Conservation (phyloP, 64 coral and sea anemone genomes). For the Orbicella faveolata region DNA sequence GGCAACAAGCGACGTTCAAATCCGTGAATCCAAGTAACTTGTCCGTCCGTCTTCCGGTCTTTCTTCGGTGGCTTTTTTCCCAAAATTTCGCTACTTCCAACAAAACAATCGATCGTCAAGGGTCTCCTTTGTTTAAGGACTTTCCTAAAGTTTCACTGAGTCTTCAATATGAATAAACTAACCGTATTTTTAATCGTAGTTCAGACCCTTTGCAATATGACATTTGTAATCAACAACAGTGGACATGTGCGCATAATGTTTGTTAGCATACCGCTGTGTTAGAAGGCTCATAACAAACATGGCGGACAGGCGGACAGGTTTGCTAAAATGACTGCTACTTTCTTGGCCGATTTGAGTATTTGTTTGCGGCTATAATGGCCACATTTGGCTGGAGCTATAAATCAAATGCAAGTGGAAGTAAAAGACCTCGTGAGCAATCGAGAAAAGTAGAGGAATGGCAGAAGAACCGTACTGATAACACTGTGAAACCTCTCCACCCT, state of each 20-base stretch:
- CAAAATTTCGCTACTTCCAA: background rate
- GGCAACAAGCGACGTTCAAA: background rate
- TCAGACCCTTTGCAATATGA: background rate
- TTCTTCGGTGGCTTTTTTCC: background rate
- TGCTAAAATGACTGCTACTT: background rate
- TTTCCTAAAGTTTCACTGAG: background rate
- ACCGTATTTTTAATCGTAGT: background rate
- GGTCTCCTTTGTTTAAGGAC: background rate
- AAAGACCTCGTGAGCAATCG: slow-evolving; percentile 63
- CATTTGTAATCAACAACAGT: background rate
- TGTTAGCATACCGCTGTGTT: slow-evolving; percentile 32
- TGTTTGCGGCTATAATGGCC: slow-evolving; percentile 58
- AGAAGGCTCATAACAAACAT: slow-evolving; percentile 36
- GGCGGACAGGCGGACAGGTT: slow-evolving; percentile 34
- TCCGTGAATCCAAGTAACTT: background rate
- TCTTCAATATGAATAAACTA: background rate
- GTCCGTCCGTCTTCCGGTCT: background rate
- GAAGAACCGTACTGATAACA: slow-evolving; percentile 28
- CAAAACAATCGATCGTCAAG: background rate
- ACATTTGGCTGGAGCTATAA: slow-evolving; percentile 97
- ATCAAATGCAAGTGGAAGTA: slow-evolving; percentile 71
- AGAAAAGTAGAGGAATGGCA: slow-evolving; percentile 86
- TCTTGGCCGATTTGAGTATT: background rate
- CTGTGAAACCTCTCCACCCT: slow-evolving; percentile 53
- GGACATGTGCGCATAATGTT: slow-evolving; percentile 7